phyloP scores from a whole-genome alignment of 2,113 vertebrate species.

The rabbit (Oryctolagus cuniculus) region DNA sequence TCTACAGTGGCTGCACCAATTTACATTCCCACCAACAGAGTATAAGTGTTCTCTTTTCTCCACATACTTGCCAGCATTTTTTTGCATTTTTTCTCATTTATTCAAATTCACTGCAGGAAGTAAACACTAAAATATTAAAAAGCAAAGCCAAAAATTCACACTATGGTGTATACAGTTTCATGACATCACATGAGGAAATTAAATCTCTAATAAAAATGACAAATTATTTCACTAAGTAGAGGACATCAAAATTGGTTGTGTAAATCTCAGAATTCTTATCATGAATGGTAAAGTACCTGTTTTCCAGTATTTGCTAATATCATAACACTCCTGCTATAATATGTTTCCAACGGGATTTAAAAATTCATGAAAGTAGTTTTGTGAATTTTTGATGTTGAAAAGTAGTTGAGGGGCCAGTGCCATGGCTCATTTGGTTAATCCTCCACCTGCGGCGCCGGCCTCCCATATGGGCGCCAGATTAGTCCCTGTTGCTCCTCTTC shows the following conservation, averaged over 20 bases:
- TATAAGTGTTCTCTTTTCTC: too few species aligned
- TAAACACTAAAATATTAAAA: constrained; percentile 93
- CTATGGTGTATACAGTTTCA: constrained; percentile 91
- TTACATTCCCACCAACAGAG: too few species aligned
- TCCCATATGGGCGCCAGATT: too few species aligned
- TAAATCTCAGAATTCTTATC: constrained; percentile 86
- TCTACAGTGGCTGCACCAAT: too few species aligned
- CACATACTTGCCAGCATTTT: too few species aligned
- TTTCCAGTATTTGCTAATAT: constrained; percentile 80
- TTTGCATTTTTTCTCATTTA: constrained; percentile 89
- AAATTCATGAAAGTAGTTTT: constrained; percentile 83
- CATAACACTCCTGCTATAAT: constrained; percentile 82
- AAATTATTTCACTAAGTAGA: constrained; percentile 88
- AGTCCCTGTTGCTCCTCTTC: too few species aligned
- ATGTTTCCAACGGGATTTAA: constrained; percentile 84
- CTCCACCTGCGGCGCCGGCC: too few species aligned
- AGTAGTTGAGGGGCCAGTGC: constrained; percentile 63
- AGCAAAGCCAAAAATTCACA: constrained; percentile 89
- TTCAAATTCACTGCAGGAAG: constrained; percentile 93
- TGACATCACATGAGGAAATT: constrained; percentile 90
- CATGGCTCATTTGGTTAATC: too few species aligned
- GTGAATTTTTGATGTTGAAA: constrained; percentile 84
- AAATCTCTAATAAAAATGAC: constrained; percentile 89
- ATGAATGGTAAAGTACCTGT: constrained; percentile 84
- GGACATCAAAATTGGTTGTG: constrained; percentile 87